Conservation (phyloP, 2,113 vertebrate genomes). For the Physeter macrocephalus region DNA sequence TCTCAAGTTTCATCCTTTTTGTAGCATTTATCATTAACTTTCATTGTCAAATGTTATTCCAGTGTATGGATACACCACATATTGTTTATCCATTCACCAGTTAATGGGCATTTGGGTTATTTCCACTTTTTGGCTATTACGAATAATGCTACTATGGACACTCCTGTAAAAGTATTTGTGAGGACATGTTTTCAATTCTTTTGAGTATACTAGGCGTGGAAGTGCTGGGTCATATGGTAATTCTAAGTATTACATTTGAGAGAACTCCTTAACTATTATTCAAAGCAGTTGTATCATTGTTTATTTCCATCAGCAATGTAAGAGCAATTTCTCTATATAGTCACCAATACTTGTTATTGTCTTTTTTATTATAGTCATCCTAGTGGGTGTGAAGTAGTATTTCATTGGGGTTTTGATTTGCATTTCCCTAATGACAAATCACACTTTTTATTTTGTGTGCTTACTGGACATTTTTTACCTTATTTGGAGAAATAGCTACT, state of each 20-base stretch:
- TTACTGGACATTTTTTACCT: background rate
- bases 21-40: background rate
- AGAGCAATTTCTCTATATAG: background rate
- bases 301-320: background rate
- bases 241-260: background rate
- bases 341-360: background rate
- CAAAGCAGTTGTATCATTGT: background rate
- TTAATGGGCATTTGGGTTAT: background rate
- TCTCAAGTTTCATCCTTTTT: background rate
- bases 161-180: background rate
- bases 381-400: background rate
- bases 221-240: background rate
- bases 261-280: background rate
- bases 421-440: background rate
- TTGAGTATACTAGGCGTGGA: background rate
- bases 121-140: background rate
- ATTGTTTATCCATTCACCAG: background rate
- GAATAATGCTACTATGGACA: background rate
- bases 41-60: background rate
- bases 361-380: background rate
- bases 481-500: background rate
- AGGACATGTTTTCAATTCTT: background rate
- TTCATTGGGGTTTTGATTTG: background rate
- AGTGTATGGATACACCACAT: background rate
- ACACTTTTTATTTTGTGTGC: background rate